Percentiles rank a stretch among this genome's conserved stretches.
phyloP scores from a whole-genome alignment of 2,113 vertebrate species.

The Arothron firmamentum region DNA sequence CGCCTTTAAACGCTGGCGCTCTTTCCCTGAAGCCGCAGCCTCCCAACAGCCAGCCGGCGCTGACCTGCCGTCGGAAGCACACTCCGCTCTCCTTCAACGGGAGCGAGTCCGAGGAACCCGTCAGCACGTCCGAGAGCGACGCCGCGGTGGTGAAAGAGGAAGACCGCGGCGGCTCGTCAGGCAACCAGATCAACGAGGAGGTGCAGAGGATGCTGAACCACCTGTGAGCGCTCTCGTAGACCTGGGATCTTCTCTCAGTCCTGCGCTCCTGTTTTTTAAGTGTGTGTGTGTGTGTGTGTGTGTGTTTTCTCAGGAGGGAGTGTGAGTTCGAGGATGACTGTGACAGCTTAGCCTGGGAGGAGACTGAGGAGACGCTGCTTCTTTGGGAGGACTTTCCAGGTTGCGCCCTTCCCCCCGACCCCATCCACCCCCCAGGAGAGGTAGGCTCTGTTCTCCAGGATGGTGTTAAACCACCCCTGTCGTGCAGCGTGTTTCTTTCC shows the following conservation, averaged over 20 bases:
- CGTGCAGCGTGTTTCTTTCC: slow-evolving; percentile 37
- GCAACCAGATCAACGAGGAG: slow-evolving; percentile 90
- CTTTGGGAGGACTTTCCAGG: slow-evolving; percentile 98
- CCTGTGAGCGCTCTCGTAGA: slow-evolving; percentile 79
- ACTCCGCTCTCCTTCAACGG: slow-evolving; percentile 62
- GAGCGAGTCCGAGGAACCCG: slow-evolving; percentile 71
- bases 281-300: not conserved
- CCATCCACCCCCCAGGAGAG: slow-evolving; percentile 80
- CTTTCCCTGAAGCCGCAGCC: slow-evolving; percentile 38
- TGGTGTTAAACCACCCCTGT: too few species aligned
- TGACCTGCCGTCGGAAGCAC: slow-evolving; percentile 71
- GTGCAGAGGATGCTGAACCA: slow-evolving; percentile 98
- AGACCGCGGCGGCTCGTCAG: slow-evolving; percentile 77
- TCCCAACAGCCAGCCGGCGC: slow-evolving; percentile 66
- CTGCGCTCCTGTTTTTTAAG: slow-evolving; percentile 19
- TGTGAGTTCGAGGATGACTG: slow-evolving; percentile 98
- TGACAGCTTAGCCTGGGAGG: slow-evolving; percentile 96
- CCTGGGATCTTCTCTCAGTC: not conserved
- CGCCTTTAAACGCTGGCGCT: not conserved
- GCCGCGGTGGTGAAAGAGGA: slow-evolving; percentile 75
- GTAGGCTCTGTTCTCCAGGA: slow-evolving; percentile 57
- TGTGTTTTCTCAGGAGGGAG: slow-evolving; percentile 79
- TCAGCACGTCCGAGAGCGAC: slow-evolving; percentile 74
- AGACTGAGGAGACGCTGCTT: slow-evolving; percentile 93
- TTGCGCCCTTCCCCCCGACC: slow-evolving; percentile 85